These are phyloP conservation scores for Alfaro cultratus DNA, from an alignment of 2,797 vertebrate species.

Conservation along the genomic window DNA sequence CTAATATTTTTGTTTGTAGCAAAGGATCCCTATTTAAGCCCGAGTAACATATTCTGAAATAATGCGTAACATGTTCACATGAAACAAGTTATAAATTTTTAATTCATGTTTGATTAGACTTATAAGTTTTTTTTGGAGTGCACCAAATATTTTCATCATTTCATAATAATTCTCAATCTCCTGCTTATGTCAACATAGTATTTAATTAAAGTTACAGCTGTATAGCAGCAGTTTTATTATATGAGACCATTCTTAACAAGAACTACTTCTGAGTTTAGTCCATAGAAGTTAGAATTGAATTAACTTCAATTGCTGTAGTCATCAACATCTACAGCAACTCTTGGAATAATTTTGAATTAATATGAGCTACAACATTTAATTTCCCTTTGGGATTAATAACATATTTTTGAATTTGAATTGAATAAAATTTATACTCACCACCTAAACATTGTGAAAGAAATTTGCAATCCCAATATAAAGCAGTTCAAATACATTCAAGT, in stretches of 20 bases:
- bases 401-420: too few relatives aligned
- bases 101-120: neutral
- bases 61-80: neutral
- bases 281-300: neutral
- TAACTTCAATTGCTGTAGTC: too few relatives aligned
- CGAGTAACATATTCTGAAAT: neutral
- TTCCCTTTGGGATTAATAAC: too few relatives aligned
- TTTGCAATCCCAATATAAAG: neutral
- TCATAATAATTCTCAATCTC: neutral
- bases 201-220: neutral
- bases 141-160: neutral
- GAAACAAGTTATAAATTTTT: neutral
- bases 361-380: too few relatives aligned
- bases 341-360: too few relatives aligned
- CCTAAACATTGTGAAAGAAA: neutral
- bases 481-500: neutral
- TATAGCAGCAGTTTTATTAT: neutral
- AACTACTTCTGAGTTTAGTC: neutral
- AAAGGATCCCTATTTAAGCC: neutral
- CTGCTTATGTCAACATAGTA: neutral
- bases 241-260: neutral
- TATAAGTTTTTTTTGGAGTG: neutral
- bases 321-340: too few relatives aligned
- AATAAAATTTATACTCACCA: neutral
- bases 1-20: neutral